Evolutionary conservation across 2,888 invertebrate genomes (phyloP), one percentile per base, ranked within the genome.

Genomic region (Apomyelois bistriatella): DNA sequence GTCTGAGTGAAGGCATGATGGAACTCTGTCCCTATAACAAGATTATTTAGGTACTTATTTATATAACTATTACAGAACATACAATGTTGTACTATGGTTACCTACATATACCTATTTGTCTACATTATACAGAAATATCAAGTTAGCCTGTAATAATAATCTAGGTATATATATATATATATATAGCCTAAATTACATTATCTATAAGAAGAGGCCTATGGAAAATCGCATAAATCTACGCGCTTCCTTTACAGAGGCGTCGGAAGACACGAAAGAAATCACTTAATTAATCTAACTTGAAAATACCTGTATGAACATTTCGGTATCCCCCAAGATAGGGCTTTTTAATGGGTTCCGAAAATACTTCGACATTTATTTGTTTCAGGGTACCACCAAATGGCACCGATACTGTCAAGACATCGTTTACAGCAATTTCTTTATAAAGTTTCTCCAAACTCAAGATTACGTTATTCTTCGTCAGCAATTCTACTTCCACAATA

Each of bases 1-100:
- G 97, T 97, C 86, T 98, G 97, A 0, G 95, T 94, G 58, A 92
- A 94, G 2, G 96, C 97, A 82, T 98, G 95, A 65, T 96, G 93
- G 74, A 94, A 98, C 66, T 94, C 92, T 7, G 91, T 79, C 48
- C 89, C 92, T 92, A 65, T 55, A 70, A 77, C 22, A 48, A 54
- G 30, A 52, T 22, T 3, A 3, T 22, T 22, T 22, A 22, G 22
- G 22, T 22, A 22, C 22, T n/a, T 22, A 22, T 22, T 22, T 22
- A 22, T 3, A 22, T 3, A 22, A 22, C 22, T 5, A n/a, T n/a
- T n/a, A n/a, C n/a, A n/a, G n/a, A n/a, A n/a, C n/a, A n/a, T n/a
- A n/a, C n/a, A n/a, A n/a, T n/a, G n/a, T n/a, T n/a, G n/a, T n/a
- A n/a, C n/a, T n/a, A n/a, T n/a, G n/a, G n/a, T n/a, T n/a, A n/a